Conservation (phyloP, 2,888 invertebrate genomes). For the Dolomedes plantarius region DNA sequence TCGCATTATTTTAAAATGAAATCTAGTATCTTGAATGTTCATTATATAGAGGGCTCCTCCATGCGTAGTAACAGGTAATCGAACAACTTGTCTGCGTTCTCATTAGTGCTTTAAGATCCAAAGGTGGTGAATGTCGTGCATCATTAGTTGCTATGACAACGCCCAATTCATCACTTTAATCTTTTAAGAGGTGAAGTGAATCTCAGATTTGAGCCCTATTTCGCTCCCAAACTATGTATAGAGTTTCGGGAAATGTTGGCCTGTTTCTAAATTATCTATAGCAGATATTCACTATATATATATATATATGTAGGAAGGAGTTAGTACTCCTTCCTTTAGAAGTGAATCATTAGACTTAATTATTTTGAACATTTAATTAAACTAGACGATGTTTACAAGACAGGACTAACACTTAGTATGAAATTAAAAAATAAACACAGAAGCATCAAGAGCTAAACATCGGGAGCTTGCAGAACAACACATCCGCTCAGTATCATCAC, state of each 20-base stretch:
- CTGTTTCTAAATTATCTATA: no score
- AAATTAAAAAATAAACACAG: no score
- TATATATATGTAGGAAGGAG: no score
- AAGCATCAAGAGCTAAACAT: no score
- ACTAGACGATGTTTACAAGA: no score
- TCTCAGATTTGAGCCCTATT: neutral
- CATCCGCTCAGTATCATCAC: no score
- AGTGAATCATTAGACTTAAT: no score
- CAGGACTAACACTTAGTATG: no score
- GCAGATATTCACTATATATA: no score
- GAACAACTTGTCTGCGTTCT: conserved; percentile 23
- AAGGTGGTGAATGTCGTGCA: conserved; percentile 49
- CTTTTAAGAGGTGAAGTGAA: neutral
- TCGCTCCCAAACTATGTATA: neutral
- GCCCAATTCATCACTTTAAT: conserved; percentile 52
- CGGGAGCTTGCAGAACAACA: no score
- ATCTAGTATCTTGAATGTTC: neutral
- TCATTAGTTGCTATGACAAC: conserved; percentile 67
- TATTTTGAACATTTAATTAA: no score
- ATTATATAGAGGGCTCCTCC: neutral
- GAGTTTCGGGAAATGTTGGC: neutral
- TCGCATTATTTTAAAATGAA: neutral
- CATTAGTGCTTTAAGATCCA: conserved; percentile 69
- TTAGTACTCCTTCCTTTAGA: no score
- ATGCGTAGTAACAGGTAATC: conserved; percentile 16